These are phyloP conservation scores for Drosophila paulistorum DNA, from an alignment of 1,140 invertebrate species.

Conservation along the genomic window DNA sequence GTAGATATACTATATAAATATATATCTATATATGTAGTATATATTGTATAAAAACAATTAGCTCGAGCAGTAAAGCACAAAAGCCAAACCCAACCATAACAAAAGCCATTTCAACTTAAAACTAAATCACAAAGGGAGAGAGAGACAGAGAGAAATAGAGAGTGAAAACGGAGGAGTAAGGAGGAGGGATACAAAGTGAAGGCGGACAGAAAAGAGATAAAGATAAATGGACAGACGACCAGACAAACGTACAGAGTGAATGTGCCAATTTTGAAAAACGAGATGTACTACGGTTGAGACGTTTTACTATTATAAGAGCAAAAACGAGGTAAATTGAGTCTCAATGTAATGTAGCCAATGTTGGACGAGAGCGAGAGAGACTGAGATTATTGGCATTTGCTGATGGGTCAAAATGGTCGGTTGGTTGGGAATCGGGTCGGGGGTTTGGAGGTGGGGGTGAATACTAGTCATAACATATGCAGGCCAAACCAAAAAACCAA, in stretches of 20 bases:
- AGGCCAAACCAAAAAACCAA: conserved; percentile 11
- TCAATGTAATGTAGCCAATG: conserved; percentile 9
- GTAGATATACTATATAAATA: conserved; percentile 1
- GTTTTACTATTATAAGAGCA: conserved; percentile 18
- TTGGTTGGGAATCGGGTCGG: too few relatives aligned
- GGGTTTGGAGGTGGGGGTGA: neutral
- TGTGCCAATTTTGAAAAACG: conserved; percentile 62
- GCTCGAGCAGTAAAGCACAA: conserved; percentile 62
- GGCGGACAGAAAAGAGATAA: conserved; percentile 3
- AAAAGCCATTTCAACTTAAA: conserved; percentile 40
- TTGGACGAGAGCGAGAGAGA: neutral
- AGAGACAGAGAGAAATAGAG: conserved; percentile 11
- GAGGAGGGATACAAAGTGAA: neutral
- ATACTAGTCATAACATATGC: conserved; percentile 4
- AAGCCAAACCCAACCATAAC: conserved; percentile 28
- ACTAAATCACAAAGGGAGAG: conserved; percentile 44
- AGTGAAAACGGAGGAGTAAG: neutral
- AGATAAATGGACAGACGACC: neutral
- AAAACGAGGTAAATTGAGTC: conserved; percentile 8
- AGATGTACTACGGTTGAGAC: conserved; percentile 39
- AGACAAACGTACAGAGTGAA: conserved; percentile 5
- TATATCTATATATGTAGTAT: conserved; percentile 13
- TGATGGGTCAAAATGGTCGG: neutral
- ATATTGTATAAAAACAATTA: conserved; percentile 65
- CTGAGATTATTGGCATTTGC: neutral